These are phyloP conservation scores for Microctenopoma stevenorrisi DNA, from an alignment of 2,797 vertebrate species.

Conservation along the genomic window DNA sequence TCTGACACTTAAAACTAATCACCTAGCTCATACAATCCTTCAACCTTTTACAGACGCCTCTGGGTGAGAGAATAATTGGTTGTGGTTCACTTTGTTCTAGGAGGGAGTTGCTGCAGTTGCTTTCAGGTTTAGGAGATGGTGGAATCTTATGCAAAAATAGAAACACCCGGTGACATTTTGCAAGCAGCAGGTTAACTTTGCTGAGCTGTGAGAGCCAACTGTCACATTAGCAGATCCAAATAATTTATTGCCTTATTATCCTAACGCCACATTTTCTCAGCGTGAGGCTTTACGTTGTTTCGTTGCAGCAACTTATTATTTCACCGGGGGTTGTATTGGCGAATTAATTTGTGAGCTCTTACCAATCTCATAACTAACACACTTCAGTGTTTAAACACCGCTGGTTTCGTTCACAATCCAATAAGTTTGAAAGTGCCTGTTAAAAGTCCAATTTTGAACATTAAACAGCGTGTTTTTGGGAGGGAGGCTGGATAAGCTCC, in stretches of 20 bases:
- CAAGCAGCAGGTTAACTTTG: conserved; percentile 43
- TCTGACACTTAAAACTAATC: conserved; percentile 78
- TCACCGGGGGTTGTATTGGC: conserved; percentile 53
- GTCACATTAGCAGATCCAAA: conserved; percentile 65
- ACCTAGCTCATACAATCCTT: conserved; percentile 67
- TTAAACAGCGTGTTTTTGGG: conserved; percentile 3
- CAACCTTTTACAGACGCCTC: conserved; percentile 72
- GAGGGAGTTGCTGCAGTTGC: conserved; percentile 56
- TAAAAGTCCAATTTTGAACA: conserved; percentile 9
- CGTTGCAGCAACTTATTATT: conserved; percentile 57
- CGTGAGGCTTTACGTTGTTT: conserved; percentile 56
- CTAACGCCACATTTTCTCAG: conserved; percentile 55
- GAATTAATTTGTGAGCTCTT: conserved; percentile 49
- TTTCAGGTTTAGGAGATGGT: conserved; percentile 52
- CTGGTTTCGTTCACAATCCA: conserved; percentile 48
- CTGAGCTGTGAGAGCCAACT: conserved; percentile 52
- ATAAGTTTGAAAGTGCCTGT: conserved; percentile 16
- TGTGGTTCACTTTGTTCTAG: conserved; percentile 69
- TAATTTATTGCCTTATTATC: conserved; percentile 76
- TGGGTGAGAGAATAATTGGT: conserved; percentile 77
- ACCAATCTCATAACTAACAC: conserved; percentile 47
- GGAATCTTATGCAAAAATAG: conserved; percentile 41
- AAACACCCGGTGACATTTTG: conserved; percentile 54
- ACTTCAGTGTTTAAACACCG: conserved; percentile 26
- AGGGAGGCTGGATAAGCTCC: conserved; percentile 18